A percentile compares a stretch with the other conserved stretches of the same genome.
These are phyloP conservation scores for Macrobrachium nipponense DNA, from an alignment of 1,140 invertebrate species.

Conservation along the genomic window DNA sequence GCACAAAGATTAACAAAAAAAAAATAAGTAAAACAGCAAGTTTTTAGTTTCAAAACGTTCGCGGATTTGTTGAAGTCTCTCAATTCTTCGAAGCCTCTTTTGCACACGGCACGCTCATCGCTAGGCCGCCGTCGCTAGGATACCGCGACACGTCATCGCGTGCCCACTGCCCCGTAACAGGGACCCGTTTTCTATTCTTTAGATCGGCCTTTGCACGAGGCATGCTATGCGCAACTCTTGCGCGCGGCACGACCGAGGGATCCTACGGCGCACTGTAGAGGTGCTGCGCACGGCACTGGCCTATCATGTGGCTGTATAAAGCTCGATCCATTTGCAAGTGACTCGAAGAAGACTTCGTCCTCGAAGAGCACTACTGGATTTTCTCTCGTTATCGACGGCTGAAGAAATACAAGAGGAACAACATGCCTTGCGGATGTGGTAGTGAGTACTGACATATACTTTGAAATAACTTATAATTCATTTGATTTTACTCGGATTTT, in stretches of 20 bases:
- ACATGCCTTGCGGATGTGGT: constrained; percentile 24
- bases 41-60: too few species aligned
- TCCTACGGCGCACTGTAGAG: not conserved
- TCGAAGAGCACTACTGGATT: too few species aligned
- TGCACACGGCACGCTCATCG: constrained; percentile 3
- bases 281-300: not conserved
- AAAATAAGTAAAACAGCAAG: not conserved
- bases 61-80: too few species aligned
- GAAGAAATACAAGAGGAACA: not conserved
- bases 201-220: too few species aligned
- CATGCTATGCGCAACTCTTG: not conserved
- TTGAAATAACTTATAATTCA: not conserved
- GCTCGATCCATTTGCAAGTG: not conserved
- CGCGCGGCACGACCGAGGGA: not conserved
- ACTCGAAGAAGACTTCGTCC: not conserved
- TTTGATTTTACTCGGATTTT: too few species aligned
- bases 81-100: not conserved
- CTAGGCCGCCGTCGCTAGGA: not conserved
- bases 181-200: too few species aligned
- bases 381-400: not conserved
- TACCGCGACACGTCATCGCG: too few species aligned
- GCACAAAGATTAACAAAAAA: not conserved
- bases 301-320: not conserved
- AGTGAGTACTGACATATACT: not conserved
- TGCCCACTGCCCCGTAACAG: too few species aligned